Percentiles rank a stretch among this genome's conserved stretches.
Conservation (phyloP, 2,888 invertebrate genomes). For the Netelia inedita region DNA sequence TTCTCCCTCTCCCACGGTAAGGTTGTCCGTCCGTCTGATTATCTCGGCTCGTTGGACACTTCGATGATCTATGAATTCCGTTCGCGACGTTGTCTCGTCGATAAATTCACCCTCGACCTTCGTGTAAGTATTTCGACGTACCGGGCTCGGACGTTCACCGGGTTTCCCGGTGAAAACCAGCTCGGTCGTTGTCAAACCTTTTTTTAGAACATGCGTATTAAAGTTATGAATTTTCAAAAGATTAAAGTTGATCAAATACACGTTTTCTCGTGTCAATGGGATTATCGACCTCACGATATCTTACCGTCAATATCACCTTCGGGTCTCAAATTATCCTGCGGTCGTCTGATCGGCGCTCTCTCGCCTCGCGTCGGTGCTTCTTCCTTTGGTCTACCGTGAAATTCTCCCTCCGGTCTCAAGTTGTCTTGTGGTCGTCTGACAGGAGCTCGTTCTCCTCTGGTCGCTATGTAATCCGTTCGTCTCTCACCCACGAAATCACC, state of each 20-base stretch:
- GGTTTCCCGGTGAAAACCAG: constrained; percentile 90
- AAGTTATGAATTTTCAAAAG: neutral
- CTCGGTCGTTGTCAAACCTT: constrained; percentile 90
- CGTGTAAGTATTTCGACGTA: constrained; percentile 92
- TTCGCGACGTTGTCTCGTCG: constrained; percentile 89
- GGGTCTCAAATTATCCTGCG: constrained; percentile 84
- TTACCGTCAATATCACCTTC: constrained; percentile 78
- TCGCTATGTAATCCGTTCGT: constrained; percentile 86
- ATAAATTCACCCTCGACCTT: constrained; percentile 91
- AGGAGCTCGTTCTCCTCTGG: constrained; percentile 84
- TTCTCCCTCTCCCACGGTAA: constrained; percentile 88
- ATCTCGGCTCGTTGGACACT: constrained; percentile 88
- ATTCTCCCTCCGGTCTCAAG: constrained; percentile 82
- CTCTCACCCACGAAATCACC: constrained; percentile 88
- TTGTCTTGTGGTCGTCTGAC: constrained; percentile 86
- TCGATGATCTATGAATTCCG: constrained; percentile 89
- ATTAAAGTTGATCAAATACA: neutral
- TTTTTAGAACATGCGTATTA: neutral
- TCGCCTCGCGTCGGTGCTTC: constrained; percentile 86
- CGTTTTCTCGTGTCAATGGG: neutral
- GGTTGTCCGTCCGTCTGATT: constrained; percentile 88
- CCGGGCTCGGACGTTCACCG: constrained; percentile 88
- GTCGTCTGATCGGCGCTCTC: constrained; percentile 82
- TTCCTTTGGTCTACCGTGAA: constrained; percentile 83
- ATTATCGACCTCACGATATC: constrained; percentile 42